Evolutionary conservation across 1,140 invertebrate genomes (phyloP), one percentile per base, ranked within the genome.

Genomic region (Streblospio benedicti): DNA sequence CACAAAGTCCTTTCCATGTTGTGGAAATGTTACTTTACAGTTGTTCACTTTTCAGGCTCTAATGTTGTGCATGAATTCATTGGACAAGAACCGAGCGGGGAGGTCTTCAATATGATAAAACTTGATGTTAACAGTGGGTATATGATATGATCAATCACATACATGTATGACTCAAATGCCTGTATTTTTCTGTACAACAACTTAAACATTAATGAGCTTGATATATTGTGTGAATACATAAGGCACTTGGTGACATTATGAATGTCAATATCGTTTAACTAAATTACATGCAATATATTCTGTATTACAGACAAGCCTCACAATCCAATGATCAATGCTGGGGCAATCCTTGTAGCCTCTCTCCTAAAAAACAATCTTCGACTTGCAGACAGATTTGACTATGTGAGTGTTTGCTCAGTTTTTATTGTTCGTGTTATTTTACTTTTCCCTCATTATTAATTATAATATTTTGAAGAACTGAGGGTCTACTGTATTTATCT

Each of bases 251-350:
- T 38, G 9, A n/a, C 35, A 9, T 38, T 9, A 9, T 38, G 9
- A 38, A 38, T 38, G 9, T 9, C n/a, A 9, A 9, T 38, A 38
- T 38, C n/a, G n/a, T 38, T 9, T 9, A n/a, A 38, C 9, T n/a
- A 38, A 38, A 38, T 38, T 38, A 38, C 9, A 38, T 38, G 35
- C n/a, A 38, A 9, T 38, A 38, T 9, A 9, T 38, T 9, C 9
- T 9, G 9, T 38, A n/a, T 38, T 38, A 9, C 35, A 38, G 35
- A 94, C 79, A 94, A 93, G 77, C 94, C 94, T 0, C 94, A 97
- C 75, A 97, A 97, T 81, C 94, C 94, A 1, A 93, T 97, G 93
- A 93, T 97, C 28, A 97, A 97, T 78, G 90, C 93, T 20, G 94
- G 94, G 6, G 92, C 94, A 20, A 96, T 97, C 67, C 79, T 97